Base-by-base conservation (phyloP, 2,888 invertebrate genomes). In the Scaptomyza polygonia region DNA sequence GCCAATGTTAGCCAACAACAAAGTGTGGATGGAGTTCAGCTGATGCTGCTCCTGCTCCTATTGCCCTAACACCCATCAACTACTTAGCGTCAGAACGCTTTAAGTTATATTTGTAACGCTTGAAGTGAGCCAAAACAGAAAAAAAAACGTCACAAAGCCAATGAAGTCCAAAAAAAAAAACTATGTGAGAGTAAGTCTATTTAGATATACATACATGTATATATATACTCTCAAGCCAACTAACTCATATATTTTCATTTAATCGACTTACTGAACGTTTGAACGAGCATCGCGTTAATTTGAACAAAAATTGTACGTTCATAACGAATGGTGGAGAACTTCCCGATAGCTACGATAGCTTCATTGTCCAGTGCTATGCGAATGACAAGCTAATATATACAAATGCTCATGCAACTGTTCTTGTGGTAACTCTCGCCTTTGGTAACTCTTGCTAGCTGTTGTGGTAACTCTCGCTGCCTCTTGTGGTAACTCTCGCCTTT, bases 361-460 rank as follows among this genome's bases (percentile, higher is more conserved):
- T 93, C 12, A 77, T 93, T 65, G 93, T 94, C 0, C 91, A 91
- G 58, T 94, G 94, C 72, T 89, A 81, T 34, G 87, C 88, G 56
- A 74, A 78, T 12, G 86, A 85, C 25, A 88, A 85, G 71, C 75
- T 88, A 79, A 88, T 88, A 27, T 89, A 92, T 62, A 79, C 79
- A 21, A 88, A 92, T 75, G 93, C 93, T 0, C 94, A 95, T 86
- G 91, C 93, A 1, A 92, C 93, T 44, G 90, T 94, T 88, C 91
- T n/a, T n/a, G n/a, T n/a, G n/a, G n/a, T n/a, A n/a, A n/a, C n/a
- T n/a, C n/a, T n/a, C n/a, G n/a, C n/a, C n/a, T n/a, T n/a, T n/a
- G n/a, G n/a, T n/a, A n/a, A n/a, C n/a, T n/a, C n/a, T n/a, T n/a
- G n/a, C n/a, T n/a, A n/a, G n/a, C n/a, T n/a, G n/a, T n/a, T n/a